Conservation (phyloP, 2,888 invertebrate species). For the Eumerus sabulonum region DNA sequence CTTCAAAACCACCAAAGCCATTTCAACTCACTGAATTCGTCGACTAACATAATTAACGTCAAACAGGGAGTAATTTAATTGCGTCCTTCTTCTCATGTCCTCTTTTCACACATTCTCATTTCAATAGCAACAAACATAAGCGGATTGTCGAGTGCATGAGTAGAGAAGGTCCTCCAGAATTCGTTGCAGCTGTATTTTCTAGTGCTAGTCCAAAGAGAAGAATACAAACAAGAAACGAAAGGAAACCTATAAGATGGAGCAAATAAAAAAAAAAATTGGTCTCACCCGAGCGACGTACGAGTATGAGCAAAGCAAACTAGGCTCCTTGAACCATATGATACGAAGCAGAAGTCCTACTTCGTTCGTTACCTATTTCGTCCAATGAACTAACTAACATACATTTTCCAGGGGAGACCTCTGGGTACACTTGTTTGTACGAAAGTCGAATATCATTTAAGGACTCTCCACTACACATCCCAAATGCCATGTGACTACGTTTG, state of each 20-base stretch:
- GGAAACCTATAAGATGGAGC: slow-evolving; percentile 1
- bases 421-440: slow-evolving; percentile 50
- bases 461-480: slow-evolving; percentile 13
- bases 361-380: slow-evolving; percentile 10
- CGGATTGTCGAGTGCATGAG: slow-evolving; percentile 40
- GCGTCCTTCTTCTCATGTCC: slow-evolving; percentile 4
- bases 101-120: background rate
- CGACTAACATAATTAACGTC: slow-evolving; percentile 51
- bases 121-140: slow-evolving; percentile 46
- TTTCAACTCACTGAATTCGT: slow-evolving; percentile 6
- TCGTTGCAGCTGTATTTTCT: slow-evolving; percentile 7
- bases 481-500: slow-evolving; percentile 3
- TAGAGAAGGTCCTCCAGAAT: slow-evolving; percentile 27
- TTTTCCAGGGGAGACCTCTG: slow-evolving; percentile 45
- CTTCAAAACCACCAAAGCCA: background rate
- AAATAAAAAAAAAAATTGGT: slow-evolving; percentile 14
- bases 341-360: slow-evolving; percentile 31
- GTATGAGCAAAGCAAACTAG: slow-evolving; percentile 33
- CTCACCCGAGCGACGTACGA: background rate
- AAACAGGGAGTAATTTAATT: slow-evolving; percentile 56
- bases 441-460: slow-evolving; percentile 54
- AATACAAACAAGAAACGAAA: background rate
- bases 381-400: slow-evolving; percentile 24
- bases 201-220: slow-evolving; percentile 25
- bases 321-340: slow-evolving; percentile 46